Base-by-base conservation (phyloP, 2,888 invertebrate genomes). In the Steromphala cineraria region DNA sequence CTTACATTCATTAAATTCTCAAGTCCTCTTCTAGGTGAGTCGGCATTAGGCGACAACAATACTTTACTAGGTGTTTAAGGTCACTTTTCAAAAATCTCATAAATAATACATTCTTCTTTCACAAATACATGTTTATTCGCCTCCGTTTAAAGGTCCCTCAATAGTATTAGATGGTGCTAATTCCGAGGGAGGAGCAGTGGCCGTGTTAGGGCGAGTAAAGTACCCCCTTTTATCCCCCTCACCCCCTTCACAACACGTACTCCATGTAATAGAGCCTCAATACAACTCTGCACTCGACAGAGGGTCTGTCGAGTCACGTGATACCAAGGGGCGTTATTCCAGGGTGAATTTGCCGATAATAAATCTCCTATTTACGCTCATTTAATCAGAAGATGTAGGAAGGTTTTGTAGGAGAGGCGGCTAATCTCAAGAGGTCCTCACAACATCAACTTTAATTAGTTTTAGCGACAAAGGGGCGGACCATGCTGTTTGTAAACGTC, bases 101-200 rank as follows among this genome's bases (percentile, higher is more conserved):
- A 62, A 62, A 62, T 62, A 62, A 62, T 62, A 62, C 62, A 62
- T 62, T 24, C 28, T 24, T 28, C 28, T 62, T 62, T 62, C 62
- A 62, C 62, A 62, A 62, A 62, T 62, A 62, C 62, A 28, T 62
- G 62, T 62, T 62, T 62, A 62, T 62, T 62, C 62, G 28, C 62
- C 62, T 62, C 62, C 62, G 62, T 62, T 62, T 62, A 62, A 62
- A 62, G 62, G 28, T 28, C 28, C 62, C 28, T 62, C 62, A 62
- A 62, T 62, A 62, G 62, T 62, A 62, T 62, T 62, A 62, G 62
- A 21, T 62, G 62, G 62, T 62, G 62, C 28, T 62, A 62, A 62
- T 62, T 62, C 62, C 62, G 24, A 3, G 62, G 62, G 62, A 62
- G 62, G 62, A 17, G 62, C 62, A 10, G n/a, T 24, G 28, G 24